A percentile compares a stretch with the other conserved stretches of the same genome.
phyloP scores from a whole-genome alignment of 2,797 vertebrate species.

The Tangara arthus region DNA sequence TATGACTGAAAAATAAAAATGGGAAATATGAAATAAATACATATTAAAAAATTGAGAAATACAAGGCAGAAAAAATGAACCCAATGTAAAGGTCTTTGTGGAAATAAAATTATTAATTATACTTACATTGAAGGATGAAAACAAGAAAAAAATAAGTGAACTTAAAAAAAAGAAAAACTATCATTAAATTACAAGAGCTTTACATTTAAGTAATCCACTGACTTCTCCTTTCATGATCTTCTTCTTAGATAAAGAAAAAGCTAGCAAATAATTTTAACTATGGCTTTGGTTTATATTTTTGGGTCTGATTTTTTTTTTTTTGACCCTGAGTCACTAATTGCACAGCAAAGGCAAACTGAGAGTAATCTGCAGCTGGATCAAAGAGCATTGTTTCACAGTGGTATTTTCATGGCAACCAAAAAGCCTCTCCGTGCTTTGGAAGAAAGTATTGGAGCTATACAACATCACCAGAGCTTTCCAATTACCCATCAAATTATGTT shows the following conservation, averaged over 20 bases:
- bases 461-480: neutral
- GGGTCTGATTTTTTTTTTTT: neutral
- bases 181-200: neutral
- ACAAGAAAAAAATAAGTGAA: neutral
- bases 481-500: neutral
- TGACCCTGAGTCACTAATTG: neutral
- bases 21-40: neutral
- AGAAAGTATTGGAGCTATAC: neutral
- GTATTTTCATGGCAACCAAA: neutral
- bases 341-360: neutral
- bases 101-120: neutral
- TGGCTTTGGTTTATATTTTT: neutral
- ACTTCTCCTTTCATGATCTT: neutral
- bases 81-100: neutral
- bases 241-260: neutral
- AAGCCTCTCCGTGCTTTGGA: neutral
- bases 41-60: neutral
- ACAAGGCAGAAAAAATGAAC: neutral
- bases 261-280: neutral
- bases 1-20: neutral
- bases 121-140: neutral
- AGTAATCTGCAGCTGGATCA: neutral
- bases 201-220: neutral
- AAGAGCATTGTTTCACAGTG: neutral
- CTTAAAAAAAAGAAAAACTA: neutral